Evolutionary conservation across 2,888 invertebrate species (phyloP).

Genomic region (Cotesia congregata): DNA sequence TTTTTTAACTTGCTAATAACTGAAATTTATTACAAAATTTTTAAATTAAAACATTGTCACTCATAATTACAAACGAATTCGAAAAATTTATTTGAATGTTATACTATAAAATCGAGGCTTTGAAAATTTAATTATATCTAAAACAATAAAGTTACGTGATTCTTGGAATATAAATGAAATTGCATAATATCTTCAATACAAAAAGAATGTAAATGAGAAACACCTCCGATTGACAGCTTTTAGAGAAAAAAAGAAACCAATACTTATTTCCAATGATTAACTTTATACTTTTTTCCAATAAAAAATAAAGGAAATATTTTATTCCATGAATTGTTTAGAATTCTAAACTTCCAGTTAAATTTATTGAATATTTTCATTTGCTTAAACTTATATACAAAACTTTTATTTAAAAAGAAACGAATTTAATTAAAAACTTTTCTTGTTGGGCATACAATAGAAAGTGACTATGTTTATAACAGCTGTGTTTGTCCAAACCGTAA

Average conservation of each 20-base stretch:
- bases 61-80: no score
- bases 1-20: no score
- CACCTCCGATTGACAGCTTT: background rate
- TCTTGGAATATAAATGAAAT: background rate
- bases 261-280: background rate
- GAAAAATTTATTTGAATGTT: no score
- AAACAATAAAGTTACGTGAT: background rate
- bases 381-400: background rate
- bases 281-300: background rate
- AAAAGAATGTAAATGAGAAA: background rate
- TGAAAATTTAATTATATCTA: background rate
- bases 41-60: no score
- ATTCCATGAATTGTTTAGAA: background rate
- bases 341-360: background rate
- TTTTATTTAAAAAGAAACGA: background rate
- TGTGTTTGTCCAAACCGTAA: background rate
- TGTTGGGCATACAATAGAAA: background rate
- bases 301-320: background rate
- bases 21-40: background rate
- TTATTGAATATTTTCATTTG: no score
- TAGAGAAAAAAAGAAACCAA: constrained; percentile 4
- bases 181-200: background rate
- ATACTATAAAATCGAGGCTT: no score
- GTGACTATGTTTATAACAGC: background rate
- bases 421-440: background rate